A percentile compares a stretch with the other conserved stretches of the same genome.
phyloP scores from a whole-genome alignment of 2,113 vertebrate species.

The Vicugna pacos region DNA sequence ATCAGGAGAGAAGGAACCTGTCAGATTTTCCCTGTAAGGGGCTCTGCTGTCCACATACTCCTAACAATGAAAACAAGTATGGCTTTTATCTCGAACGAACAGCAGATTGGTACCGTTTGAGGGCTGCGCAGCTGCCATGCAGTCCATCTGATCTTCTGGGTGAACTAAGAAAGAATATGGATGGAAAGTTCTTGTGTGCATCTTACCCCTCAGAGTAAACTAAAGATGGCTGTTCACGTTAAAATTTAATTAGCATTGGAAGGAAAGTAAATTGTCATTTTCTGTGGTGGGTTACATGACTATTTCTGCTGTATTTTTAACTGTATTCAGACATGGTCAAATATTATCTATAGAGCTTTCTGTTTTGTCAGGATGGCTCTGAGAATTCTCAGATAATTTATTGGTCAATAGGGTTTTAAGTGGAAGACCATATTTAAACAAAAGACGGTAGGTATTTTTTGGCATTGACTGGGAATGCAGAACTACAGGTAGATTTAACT shows the following conservation, averaged over 20 bases:
- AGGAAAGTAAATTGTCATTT: conserved; percentile 48
- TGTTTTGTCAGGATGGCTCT: conserved; percentile 23
- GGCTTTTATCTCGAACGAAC: neutral
- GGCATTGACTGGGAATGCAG: conserved; percentile 19
- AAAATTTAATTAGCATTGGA: conserved; percentile 6
- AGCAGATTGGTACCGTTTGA: neutral
- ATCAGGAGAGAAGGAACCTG: neutral
- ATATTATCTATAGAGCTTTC: neutral
- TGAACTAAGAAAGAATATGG: neutral
- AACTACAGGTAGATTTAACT: neutral
- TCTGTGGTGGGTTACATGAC: neutral
- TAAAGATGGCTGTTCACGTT: neutral
- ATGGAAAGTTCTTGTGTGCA: neutral
- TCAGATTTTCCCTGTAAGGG: neutral
- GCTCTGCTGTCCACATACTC: neutral
- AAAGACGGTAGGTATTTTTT: neutral
- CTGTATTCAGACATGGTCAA: neutral
- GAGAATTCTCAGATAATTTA: neutral
- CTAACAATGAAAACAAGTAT: neutral
- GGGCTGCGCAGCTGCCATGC: neutral
- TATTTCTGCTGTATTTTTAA: neutral
- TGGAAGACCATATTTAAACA: neutral
- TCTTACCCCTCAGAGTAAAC: neutral
- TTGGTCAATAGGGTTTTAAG: neutral
- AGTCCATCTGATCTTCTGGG: neutral